Conservation (phyloP, 1,140 invertebrate species). For the Tenebrio molitor region DNA sequence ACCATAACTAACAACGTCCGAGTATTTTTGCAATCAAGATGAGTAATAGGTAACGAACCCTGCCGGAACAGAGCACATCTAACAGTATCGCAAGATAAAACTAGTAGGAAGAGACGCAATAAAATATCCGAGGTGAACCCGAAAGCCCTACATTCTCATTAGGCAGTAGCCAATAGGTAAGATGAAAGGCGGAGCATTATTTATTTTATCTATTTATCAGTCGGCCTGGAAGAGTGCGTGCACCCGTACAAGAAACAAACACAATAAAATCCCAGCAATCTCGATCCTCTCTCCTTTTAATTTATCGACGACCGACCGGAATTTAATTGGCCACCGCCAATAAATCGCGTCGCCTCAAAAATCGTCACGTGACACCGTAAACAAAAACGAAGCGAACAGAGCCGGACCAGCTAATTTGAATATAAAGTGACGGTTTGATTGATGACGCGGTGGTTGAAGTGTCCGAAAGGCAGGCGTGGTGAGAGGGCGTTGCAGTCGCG, state of each 20-base stretch:
- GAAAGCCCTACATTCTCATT: conserved; percentile 2
- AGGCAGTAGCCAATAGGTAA: conserved; percentile 22
- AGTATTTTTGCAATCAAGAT: not conserved
- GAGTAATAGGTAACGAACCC: not conserved
- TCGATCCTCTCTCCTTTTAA: not conserved
- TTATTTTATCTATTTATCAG: conserved; percentile 18
- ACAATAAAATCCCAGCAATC: conserved; percentile 6
- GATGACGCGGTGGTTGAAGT: conserved; percentile 30
- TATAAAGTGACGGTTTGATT: conserved; percentile 47
- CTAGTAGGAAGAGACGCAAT: conserved; percentile 2
- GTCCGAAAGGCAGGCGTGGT: conserved; percentile 37
- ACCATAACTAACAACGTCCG: not conserved
- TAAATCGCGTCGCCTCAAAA: conserved; percentile 2
- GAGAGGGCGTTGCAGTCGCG: conserved; percentile 36
- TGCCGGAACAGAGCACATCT: conserved; percentile 13
- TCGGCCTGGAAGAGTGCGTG: not conserved
- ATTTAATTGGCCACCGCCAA: conserved; percentile 9
- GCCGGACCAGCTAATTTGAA: conserved; percentile 28
- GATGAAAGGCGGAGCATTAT: conserved; percentile 35
- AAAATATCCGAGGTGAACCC: conserved; percentile 20
- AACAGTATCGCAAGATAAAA: conserved; percentile 4
- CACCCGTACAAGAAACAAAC: not conserved
- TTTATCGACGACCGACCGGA: not conserved
- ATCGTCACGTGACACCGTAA: not conserved
- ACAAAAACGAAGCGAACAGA: conserved; percentile 16